Conservation (phyloP, 2,888 invertebrate genomes). For the Nymphalis urticae region DNA sequence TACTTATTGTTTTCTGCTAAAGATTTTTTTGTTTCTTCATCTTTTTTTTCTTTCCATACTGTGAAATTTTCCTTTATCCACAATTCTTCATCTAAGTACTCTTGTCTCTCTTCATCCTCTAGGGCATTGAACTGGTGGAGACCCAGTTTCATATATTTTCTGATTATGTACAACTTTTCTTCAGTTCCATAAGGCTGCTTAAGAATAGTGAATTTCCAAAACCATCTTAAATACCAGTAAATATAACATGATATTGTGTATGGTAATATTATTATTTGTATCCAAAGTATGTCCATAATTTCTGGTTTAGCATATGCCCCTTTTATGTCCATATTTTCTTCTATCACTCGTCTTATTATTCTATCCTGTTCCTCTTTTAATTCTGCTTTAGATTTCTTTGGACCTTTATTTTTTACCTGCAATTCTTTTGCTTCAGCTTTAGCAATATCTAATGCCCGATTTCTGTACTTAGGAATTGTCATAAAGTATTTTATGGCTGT, state of each 20-base stretch:
- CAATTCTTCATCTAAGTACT: conserved; percentile 87
- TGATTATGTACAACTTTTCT: conserved; percentile 92
- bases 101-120: conserved; percentile 87
- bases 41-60: conserved; percentile 90
- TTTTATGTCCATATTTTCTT: conserved; percentile 96
- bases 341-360: conserved; percentile 90
- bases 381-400: conserved; percentile 82
- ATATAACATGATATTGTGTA: conserved; percentile 86
- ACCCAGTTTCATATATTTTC: conserved; percentile 88
- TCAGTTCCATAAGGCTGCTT: conserved; percentile 90
- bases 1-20: conserved; percentile 93
- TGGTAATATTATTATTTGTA: conserved; percentile 90
- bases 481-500: conserved; percentile 93
- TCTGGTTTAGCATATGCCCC: conserved; percentile 95
- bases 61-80: conserved; percentile 92
- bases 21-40: conserved; percentile 91
- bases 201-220: conserved; percentile 88
- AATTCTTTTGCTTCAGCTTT: conserved; percentile 81
- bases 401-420: conserved; percentile 77
- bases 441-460: conserved; percentile 87
- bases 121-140: conserved; percentile 87
- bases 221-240: conserved; percentile 90
- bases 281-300: conserved; percentile 89
- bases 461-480: conserved; percentile 92
- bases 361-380: conserved; percentile 90